Evolutionary conservation across 2,113 vertebrate species (phyloP), one percentile per base, ranked within the genome.

Genomic region (Corythaeola cristata): DNA sequence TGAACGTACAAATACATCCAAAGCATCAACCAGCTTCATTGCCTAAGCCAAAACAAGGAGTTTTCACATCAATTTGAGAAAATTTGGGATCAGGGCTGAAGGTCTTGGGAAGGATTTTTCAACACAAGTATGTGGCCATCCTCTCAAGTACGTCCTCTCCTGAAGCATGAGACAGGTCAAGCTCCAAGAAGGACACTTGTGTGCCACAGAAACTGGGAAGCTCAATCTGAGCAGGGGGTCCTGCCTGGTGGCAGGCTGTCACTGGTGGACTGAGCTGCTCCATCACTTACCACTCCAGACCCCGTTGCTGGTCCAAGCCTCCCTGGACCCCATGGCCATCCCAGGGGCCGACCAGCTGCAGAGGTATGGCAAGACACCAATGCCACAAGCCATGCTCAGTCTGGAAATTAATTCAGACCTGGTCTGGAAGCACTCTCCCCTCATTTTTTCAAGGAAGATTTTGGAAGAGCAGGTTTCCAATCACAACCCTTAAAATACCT

Each of bases 201-300:
- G 0, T 58, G 52, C 5, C 45, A 49, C 50, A 33, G 50, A 14
- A 69, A 21, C 8, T 10, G 17, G 39, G 16, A 81, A 62, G 55
- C 9, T 55, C 44, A 8, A 5, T 4, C 33, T 26, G 18, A 81
- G 21, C 74, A 58, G 45, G 12, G 19, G 10, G 45, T 44, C 45
- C 55, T 66, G 41, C 33, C 3, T 1, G 45, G 59, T 1, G 2
- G 11, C 2, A 1, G 12, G 23, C 17, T 64, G 30, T 10, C 1
- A 0, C 30, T 6, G 5, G n/a, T 3, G 3, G 37, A 63, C 2
- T 5, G 2, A 84, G 23, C 16, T 24, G 35, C 39, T 80, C 35
- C 50, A 49, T 10, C 73, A 49, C 30, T 23, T 8, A 0, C 27
- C 49, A 19, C 23, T 58, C 24, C 66, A 63, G 50, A 67, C 3